Conservation (phyloP, 2,113 vertebrate species). For the Zosterops pallidus region DNA sequence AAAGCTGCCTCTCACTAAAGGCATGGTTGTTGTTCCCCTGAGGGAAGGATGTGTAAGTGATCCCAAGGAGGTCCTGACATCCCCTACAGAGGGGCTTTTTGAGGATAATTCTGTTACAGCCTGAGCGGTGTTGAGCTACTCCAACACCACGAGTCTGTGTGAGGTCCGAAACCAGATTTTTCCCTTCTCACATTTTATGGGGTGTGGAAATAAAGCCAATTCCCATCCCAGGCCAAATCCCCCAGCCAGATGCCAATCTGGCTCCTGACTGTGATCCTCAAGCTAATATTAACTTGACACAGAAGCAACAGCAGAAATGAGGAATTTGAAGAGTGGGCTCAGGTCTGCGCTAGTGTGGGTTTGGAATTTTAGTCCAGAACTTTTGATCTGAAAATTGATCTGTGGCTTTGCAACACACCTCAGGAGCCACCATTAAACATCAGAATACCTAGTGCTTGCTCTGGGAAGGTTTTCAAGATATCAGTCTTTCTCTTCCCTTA, state of each 20-base stretch:
- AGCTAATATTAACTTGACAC: neutral
- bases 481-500: neutral
- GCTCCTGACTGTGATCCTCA: neutral
- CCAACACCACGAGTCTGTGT: neutral
- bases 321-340: neutral
- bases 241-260: neutral
- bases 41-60: neutral
- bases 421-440: neutral
- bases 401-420: neutral
- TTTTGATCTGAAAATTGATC: neutral
- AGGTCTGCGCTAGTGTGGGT: rapidly evolving
- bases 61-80: neutral
- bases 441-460: neutral
- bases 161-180: neutral
- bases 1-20: neutral
- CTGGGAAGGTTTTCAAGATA: neutral
- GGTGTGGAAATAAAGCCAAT: slow-evolving; percentile 21
- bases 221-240: neutral
- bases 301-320: neutral
- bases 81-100: neutral
- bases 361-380: neutral
- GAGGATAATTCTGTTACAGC: neutral
- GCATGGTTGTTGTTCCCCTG: rapidly evolving
- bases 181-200: neutral
- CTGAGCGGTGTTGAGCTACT: rapidly evolving